Percentiles rank a stretch among this genome's conserved stretches.
Evolutionary conservation across 2,888 invertebrate species (phyloP).

Genomic region (Sphaerophoria taeniata): DNA sequence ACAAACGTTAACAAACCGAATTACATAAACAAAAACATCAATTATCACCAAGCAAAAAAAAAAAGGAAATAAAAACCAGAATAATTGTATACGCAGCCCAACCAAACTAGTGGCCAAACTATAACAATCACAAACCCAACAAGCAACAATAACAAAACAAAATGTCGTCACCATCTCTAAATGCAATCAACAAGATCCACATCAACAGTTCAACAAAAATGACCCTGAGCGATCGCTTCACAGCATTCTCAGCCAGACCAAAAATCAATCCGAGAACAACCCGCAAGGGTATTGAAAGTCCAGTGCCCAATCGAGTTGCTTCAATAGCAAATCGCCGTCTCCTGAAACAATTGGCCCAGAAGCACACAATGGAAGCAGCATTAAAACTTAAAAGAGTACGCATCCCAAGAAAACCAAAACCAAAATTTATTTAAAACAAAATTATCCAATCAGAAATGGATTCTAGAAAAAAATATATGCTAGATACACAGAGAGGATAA

Average conservation of each 20-base stretch:
- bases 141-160: constrained; percentile 44
- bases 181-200: constrained; percentile 78
- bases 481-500: constrained; percentile 29
- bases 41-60: too few relatives aligned
- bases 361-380: constrained; percentile 81
- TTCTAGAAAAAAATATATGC: constrained; percentile 28
- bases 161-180: constrained; percentile 62
- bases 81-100: not conserved
- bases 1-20: too few relatives aligned
- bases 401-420: constrained; percentile 71
- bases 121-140: not conserved
- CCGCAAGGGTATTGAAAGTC: constrained; percentile 61
- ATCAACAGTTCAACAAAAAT: constrained; percentile 83
- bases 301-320: constrained; percentile 69
- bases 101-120: not conserved
- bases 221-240: constrained; percentile 83
- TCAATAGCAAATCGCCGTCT: constrained; percentile 80
- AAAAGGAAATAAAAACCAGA: not conserved
- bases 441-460: constrained; percentile 15
- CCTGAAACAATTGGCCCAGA: constrained; percentile 80
- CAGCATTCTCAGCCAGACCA: constrained; percentile 79
- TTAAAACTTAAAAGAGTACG: constrained; percentile 82
- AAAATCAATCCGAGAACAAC: constrained; percentile 76
- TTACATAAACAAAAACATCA: too few relatives aligned
- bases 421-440: constrained; percentile 42